Evolutionary conservation across 2,888 invertebrate genomes (phyloP), one percentile per base, ranked within the genome.

Genomic region (Ormyrus labotus): DNA sequence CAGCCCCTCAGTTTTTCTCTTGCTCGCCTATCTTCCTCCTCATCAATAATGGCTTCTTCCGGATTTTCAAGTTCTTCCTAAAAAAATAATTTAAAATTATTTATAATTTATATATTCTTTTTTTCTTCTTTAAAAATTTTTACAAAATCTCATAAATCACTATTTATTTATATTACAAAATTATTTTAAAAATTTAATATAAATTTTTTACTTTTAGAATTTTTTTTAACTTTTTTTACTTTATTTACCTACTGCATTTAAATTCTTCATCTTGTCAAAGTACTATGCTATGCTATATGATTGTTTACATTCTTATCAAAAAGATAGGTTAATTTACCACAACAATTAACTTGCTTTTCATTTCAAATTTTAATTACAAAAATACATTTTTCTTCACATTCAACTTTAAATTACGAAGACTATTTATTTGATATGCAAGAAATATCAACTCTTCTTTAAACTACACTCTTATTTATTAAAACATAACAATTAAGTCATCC

Each of bases 1-100:
- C 95, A 95, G 86, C 91, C 90, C n/a, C 88, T 88, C 47, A 93
- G 86, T 72, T 87, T 89, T 71, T 88, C 87, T 13, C 86, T 84
- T 0, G 86, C 84, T 1, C 83, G 78, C 61, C 81, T 85, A 80
- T 90, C 89, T n/a, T 83, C 86, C 6, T 88, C 87, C 5, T 87
- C 87, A 9, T 84, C 83, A 1, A 80, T 55, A 5, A 55, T 34
- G 34, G 34, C 68, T 50, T 71, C 72, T 5, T 8, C 70, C 57
- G 67, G 55, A 70, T 78, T 70, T n/a, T n/a, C 50, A 48, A 55
- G 51, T 11, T 63, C 63, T 57, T 77, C n/a, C 73, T 77, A 34
- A 9, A 81, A 73, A 13, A 58, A 48, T 48, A 64, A 51, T 58
- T 53, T 10, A 13, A 63, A 57, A 75, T 51, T 48, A 48, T 57